Evolutionary conservation across 2,888 invertebrate species (phyloP).

Genomic region (Tetheella fluctuosa): DNA sequence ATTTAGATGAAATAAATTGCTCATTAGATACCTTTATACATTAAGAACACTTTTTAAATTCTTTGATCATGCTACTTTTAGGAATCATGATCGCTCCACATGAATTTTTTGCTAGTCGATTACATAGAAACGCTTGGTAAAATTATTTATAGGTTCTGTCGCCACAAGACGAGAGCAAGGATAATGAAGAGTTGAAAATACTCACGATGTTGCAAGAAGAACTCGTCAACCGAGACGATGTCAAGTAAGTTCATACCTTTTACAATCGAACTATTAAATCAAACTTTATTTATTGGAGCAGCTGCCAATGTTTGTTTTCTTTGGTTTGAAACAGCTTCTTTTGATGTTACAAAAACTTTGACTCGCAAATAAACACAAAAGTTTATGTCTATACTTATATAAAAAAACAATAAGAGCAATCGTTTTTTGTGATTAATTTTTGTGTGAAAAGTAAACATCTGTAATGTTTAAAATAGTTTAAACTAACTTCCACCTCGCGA

Average conservation of each 20-base stretch:
- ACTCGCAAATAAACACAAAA: not conserved
- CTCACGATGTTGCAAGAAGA: conserved; percentile 90
- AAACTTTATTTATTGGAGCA: conserved; percentile 13
- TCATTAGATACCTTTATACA: conserved; percentile 31
- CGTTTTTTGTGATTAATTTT: too few relatives aligned
- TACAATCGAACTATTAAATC: conserved; percentile 6
- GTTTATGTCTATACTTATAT: not conserved
- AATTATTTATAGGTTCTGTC: conserved; percentile 78
- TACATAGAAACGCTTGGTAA: conserved; percentile 74
- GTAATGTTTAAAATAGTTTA: too few relatives aligned
- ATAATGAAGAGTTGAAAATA: conserved; percentile 90
- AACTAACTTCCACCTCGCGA: too few relatives aligned
- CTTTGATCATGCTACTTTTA: conserved; percentile 27
- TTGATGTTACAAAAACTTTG: not conserved
- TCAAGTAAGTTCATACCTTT: conserved; percentile 85
- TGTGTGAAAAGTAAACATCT: too few relatives aligned
- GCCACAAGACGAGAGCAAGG: conserved; percentile 78
- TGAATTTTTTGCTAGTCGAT: conserved; percentile 65
- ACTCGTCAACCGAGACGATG: conserved; percentile 92
- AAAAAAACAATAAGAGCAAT: not conserved
- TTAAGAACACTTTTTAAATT: not conserved
- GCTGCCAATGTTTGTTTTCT: not conserved
- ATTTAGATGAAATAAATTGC: conserved; percentile 38
- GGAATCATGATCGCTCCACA: conserved; percentile 47
- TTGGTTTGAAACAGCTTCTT: not conserved